These are phyloP conservation scores for Zaprionus lachaisei DNA, from an alignment of 1,140 invertebrate species.

Conservation along the genomic window DNA sequence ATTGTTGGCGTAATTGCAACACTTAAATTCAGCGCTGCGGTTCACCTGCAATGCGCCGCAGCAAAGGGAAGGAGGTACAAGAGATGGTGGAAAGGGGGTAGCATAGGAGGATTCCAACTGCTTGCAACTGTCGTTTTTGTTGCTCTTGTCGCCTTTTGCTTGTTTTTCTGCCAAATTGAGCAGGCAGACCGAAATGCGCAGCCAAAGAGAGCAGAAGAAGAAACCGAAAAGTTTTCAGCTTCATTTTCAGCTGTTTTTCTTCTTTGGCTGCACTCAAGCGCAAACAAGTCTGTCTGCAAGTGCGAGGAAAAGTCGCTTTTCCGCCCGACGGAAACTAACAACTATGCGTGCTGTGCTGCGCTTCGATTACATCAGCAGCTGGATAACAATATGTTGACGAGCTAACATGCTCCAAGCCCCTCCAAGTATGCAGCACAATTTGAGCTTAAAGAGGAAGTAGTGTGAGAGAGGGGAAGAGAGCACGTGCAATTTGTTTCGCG, in stretches of 20 bases:
- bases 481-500: conserved; percentile 31
- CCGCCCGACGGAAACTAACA: conserved; percentile 24
- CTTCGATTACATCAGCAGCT: conserved; percentile 29
- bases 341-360: conserved; percentile 12
- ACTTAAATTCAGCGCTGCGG: conserved; percentile 34
- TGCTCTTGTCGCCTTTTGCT: background rate
- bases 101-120: background rate
- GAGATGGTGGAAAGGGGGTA: background rate
- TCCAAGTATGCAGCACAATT: conserved; percentile 11
- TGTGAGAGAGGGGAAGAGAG: background rate
- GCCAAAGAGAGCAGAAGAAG: background rate
- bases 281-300: conserved; percentile 16
- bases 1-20: conserved; percentile 43
- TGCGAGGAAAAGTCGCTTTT: conserved; percentile 32
- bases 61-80: background rate
- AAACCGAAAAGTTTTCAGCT: background rate
- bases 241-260: conserved; percentile 1
- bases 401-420: conserved; percentile 8
- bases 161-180: conserved; percentile 20
- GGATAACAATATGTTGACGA: conserved; percentile 39
- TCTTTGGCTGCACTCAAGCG: conserved; percentile 20
- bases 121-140: background rate
- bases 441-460: conserved; percentile 1
- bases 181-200: conserved; percentile 13
- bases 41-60: conserved; percentile 16